Percentiles rank a stretch among this genome's conserved stretches.
Evolutionary conservation across 2,113 vertebrate genomes (phyloP).

Genomic region (Sprattus sprattus): DNA sequence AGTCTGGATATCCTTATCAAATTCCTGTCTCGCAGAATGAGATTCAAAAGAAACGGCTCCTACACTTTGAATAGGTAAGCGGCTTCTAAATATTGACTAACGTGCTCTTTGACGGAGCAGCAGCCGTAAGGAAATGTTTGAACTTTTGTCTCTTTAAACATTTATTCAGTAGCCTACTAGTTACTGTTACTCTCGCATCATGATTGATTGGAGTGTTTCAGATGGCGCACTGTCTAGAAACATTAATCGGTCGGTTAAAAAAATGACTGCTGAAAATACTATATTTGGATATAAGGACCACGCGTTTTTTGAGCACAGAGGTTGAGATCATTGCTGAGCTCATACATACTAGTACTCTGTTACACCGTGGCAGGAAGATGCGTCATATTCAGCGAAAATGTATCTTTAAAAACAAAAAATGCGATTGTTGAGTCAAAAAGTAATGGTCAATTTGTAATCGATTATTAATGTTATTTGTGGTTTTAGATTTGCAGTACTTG

Average conservation of each 20-base stretch:
- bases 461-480: too few relatives aligned
- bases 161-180: not conserved
- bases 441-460: not conserved
- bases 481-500: too few relatives aligned
- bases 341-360: not conserved
- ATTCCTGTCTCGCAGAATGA: conserved; percentile 63
- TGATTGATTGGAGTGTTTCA: not conserved
- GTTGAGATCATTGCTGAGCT: not conserved
- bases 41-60: conserved; percentile 70
- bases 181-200: not conserved
- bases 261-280: not conserved
- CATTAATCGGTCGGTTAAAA: not conserved
- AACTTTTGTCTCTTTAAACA: not conserved
- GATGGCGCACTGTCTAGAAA: not conserved
- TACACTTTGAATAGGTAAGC: conserved; percentile 71
- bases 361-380: conserved; percentile 5
- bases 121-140: not conserved
- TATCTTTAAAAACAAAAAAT: too few relatives aligned
- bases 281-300: not conserved
- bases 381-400: not conserved
- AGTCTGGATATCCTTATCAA: conserved; percentile 65
- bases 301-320: not conserved
- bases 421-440: not conserved
- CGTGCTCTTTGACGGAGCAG: not conserved
- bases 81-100: conserved; percentile 13